Base-by-base conservation (phyloP, 1,140 invertebrate genomes). In the Bombus ignitus region DNA sequence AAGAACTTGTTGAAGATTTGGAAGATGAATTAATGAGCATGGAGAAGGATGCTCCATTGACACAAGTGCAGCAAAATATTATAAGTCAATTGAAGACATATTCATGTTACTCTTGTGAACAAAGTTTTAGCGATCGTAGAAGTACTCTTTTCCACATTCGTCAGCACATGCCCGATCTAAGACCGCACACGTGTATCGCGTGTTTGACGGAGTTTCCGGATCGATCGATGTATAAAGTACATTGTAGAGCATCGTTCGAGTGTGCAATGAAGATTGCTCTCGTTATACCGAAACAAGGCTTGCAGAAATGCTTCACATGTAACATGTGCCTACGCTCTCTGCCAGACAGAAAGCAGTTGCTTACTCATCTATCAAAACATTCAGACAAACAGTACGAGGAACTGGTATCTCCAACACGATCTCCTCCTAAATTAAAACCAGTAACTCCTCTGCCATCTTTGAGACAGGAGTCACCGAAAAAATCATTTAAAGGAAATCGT, bases 231-330 rank as follows among this genome's bases (percentile, higher is more conserved):
- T 95, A 95, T 42, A 95, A 95, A 9, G 13, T 92, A 1, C 94
- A 95, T 47, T 95, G 95, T 59, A 92, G 89, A 18, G 94, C 92
- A 1, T 95, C 94, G 0, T 95, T 95, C 37, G 94, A 95, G 18
- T 95, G 94, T 70, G 95, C 95, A 0, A 95, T 95, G 94, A 95
- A 95, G 59, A 95, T 95, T 5, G 95, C 95, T 5, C 76, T 93
- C 0, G 95, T 95, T 0, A 75, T 94, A 0, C 95, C 95, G 0
- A 94, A 93, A 68, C 89, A 92, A 1, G 94, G 94, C 2, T 89
- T 87, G 2, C 94, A 95, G 42, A 94, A 93, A 39, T 95, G 95
- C 47, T 95, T 95, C 80, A 95, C 94, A 0, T 95, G 95, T 32
- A 95, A 95, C 75, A 95, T 95, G 95, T 95, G 95, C 57, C 79